Conservation (phyloP, 2,888 invertebrate genomes). For the Ashinkailepas kermadecensis region DNA sequence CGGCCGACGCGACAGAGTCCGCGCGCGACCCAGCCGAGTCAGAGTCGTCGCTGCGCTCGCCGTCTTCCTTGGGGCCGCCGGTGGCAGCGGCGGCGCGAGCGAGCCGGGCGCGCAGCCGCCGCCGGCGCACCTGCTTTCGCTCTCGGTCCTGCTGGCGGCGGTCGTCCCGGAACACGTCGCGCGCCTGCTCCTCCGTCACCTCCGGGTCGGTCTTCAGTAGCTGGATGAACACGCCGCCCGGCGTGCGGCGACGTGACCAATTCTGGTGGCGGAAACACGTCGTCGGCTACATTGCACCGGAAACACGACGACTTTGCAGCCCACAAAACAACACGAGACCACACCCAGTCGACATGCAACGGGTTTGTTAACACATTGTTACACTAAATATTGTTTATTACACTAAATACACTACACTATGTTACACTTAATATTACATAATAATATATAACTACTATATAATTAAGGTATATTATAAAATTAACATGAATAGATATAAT, state of each 20-base stretch:
- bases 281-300: too few species aligned
- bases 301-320: too few species aligned
- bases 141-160: conserved; percentile 3
- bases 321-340: too few species aligned
- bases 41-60: neutral
- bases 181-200: conserved; percentile 8
- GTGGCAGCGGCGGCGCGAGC: neutral
- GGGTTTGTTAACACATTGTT: too few species aligned
- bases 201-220: conserved; percentile 51
- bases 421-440: too few species aligned
- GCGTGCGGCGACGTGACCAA: conserved; percentile 68
- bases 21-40: neutral
- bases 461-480: too few species aligned
- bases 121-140: neutral
- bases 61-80: neutral
- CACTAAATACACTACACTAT: too few species aligned
- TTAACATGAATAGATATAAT: too few species aligned
- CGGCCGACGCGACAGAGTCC: neutral
- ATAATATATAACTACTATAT: too few species aligned
- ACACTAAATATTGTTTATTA: too few species aligned
- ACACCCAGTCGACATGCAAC: too few species aligned
- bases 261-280: conserved; percentile 47
- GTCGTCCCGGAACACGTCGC: conserved; percentile 6
- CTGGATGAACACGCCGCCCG: conserved; percentile 77
- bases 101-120: neutral